These are phyloP conservation scores for Podarcis raffonei DNA, from an alignment of 2,113 vertebrate species.

Conservation along the genomic window DNA sequence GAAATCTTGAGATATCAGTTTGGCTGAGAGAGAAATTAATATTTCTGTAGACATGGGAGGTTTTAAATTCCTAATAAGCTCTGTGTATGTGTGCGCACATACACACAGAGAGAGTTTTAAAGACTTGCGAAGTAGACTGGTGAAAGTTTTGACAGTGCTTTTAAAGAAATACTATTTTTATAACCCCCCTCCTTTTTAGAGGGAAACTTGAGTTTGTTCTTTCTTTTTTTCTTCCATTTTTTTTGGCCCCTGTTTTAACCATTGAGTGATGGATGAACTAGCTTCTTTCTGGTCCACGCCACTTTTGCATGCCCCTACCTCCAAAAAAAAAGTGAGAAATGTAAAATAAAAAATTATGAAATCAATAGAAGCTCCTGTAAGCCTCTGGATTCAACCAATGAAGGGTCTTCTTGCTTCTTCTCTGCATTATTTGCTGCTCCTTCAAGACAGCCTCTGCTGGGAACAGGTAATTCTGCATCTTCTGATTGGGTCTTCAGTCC, in stretches of 20 bases:
- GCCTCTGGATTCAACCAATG: no score
- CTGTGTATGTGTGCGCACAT: not conserved
- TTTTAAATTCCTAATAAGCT: constrained; percentile 48
- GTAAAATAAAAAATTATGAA: no score
- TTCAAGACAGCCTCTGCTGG: no score
- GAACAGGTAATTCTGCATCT: no score
- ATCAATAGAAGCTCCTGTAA: no score
- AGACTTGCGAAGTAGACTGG: not conserved
- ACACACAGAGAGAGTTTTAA: constrained; percentile 8
- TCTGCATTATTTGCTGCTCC: no score
- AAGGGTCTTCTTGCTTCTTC: no score
- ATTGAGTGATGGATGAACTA: not conserved
- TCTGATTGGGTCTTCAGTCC: no score
- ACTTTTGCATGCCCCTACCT: not conserved
- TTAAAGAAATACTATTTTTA: constrained; percentile 32
- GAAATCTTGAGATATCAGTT: constrained; percentile 70
- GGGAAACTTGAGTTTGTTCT: not conserved
- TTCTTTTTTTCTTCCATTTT: not conserved
- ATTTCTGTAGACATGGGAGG: constrained; percentile 59
- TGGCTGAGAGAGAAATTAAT: constrained; percentile 50
- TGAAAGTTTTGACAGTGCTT: constrained; percentile 33
- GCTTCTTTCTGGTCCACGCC: not conserved
- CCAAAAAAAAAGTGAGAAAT: no score
- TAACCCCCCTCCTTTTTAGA: not conserved
- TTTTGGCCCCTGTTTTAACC: not conserved